Conservation (phyloP, 2,888 invertebrate species). For the Ernsta delagoae region DNA sequence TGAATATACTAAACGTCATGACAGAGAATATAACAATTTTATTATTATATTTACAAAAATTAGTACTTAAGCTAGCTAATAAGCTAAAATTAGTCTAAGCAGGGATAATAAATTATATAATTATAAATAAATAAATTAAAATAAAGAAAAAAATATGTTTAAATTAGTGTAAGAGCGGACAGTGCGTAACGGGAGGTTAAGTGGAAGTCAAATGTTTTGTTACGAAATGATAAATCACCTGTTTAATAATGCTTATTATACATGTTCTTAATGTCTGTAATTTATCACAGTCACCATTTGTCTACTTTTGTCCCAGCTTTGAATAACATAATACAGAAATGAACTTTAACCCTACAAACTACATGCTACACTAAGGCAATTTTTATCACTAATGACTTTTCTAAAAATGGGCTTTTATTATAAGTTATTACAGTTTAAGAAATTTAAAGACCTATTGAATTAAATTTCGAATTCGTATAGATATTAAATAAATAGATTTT, state of each 20-base stretch:
- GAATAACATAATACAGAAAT: background rate
- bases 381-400: background rate
- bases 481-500: too few species aligned
- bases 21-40: too few species aligned
- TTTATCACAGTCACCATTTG: constrained; percentile 19
- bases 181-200: constrained; percentile 18
- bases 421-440: too few species aligned
- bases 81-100: too few species aligned
- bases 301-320: constrained; percentile 2
- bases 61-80: too few species aligned
- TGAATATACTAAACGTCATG: too few species aligned
- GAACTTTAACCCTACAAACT: background rate
- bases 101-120: too few species aligned
- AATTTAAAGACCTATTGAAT: too few species aligned
- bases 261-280: constrained; percentile 11
- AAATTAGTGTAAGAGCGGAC: constrained; percentile 8
- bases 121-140: too few species aligned
- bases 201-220: constrained; percentile 9
- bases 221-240: constrained; percentile 15
- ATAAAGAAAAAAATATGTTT: background rate
- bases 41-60: too few species aligned
- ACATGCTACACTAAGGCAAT: background rate
- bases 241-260: constrained; percentile 22
- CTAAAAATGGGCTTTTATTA: too few species aligned
- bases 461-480: too few species aligned